These are phyloP conservation scores for Eupleurogrammus muticus DNA, from an alignment of 2,797 vertebrate genomes.

Conservation along the genomic window DNA sequence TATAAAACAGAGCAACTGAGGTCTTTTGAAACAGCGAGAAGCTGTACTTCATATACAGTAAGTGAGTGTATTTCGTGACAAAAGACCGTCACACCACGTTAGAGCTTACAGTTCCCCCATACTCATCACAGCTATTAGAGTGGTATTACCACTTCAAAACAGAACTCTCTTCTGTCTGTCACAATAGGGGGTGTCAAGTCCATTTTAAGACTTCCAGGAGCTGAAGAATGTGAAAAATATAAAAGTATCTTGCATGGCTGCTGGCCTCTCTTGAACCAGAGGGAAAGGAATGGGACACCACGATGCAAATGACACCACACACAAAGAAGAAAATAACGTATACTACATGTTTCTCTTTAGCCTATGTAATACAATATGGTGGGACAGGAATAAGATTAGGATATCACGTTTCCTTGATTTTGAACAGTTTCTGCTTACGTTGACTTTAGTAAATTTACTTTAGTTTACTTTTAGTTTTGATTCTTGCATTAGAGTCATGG, in stretches of 20 bases:
- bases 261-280: constrained; percentile 24
- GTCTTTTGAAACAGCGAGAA: constrained; percentile 62
- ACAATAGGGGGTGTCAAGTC: constrained; percentile 58
- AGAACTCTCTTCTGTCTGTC: constrained; percentile 63
- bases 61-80: constrained; percentile 73
- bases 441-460: no score
- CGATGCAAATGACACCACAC: constrained; percentile 1
- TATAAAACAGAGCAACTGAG: constrained; percentile 42
- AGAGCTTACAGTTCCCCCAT: constrained; percentile 70
- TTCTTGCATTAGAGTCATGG: no score
- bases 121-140: constrained; percentile 79
- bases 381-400: not conserved
- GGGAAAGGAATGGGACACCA: not conserved
- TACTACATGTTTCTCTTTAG: not conserved
- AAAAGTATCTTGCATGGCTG: constrained; percentile 42
- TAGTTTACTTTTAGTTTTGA: not conserved
- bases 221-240: constrained; percentile 64
- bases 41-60: constrained; percentile 64
- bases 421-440: not conserved
- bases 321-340: constrained; percentile 7
- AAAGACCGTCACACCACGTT: constrained; percentile 76
- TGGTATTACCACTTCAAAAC: constrained; percentile 83
- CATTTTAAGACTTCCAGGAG: constrained; percentile 63
- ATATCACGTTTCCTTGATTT: not conserved
- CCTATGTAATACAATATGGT: not conserved